Evolutionary conservation across 2,888 invertebrate genomes (phyloP).

Genomic region (Lasioglossum oenotherae): DNA sequence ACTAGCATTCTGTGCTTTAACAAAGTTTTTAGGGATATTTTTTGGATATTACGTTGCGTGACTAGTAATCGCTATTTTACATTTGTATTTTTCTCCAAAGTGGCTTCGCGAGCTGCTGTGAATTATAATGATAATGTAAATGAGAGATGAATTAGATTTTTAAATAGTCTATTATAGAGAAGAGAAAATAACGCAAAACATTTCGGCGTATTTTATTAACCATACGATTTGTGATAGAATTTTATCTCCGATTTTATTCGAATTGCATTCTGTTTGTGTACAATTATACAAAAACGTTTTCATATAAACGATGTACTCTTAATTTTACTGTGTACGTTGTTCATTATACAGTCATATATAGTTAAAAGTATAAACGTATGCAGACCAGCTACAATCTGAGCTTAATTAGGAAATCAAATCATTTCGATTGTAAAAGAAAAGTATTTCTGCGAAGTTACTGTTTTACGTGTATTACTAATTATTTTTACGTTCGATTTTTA

Average conservation of each 20-base stretch:
- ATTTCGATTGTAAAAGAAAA: constrained; percentile 16
- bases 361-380: constrained; percentile 2
- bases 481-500: constrained; percentile 48
- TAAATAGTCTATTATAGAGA: constrained; percentile 1
- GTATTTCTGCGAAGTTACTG: not conserved
- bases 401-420: constrained; percentile 2
- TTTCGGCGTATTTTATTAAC: constrained; percentile 1
- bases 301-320: constrained; percentile 9
- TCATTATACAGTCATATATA: not conserved
- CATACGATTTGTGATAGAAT: constrained; percentile 10
- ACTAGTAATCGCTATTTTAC: constrained; percentile 23
- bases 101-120: constrained; percentile 16
- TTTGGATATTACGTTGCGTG: constrained; percentile 11
- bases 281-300: constrained; percentile 26
- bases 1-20: constrained; percentile 17
- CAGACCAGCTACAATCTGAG: constrained; percentile 6
- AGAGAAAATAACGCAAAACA: not conserved
- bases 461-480: constrained; percentile 23
- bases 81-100: constrained; percentile 24
- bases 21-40: constrained; percentile 26
- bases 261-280: constrained; percentile 22
- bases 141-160: not conserved
- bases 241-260: not conserved
- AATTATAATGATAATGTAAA: constrained; percentile 15
- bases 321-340: not conserved